These are phyloP conservation scores for Thermophis baileyi DNA, from an alignment of 2,113 vertebrate species.

Conservation along the genomic window DNA sequence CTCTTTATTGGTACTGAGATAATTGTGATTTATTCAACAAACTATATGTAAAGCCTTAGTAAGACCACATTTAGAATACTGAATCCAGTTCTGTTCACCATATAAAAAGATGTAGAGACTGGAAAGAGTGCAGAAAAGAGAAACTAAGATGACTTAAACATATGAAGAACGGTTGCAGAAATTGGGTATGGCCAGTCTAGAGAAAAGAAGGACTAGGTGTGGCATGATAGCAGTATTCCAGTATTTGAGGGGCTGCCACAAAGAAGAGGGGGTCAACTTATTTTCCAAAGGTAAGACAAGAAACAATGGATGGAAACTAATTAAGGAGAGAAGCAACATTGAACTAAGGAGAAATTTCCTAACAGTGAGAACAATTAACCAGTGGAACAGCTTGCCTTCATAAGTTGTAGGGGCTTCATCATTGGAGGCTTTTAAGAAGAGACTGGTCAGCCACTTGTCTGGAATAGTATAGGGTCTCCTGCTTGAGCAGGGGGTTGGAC, in stretches of 20 bases:
- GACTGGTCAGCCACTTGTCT: neutral
- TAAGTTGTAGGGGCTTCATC: neutral
- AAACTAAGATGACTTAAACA: neutral
- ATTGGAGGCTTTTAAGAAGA: neutral
- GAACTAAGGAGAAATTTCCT: neutral
- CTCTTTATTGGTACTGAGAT: neutral
- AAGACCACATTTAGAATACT: neutral
- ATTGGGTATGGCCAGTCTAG: neutral
- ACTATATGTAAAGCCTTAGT: neutral
- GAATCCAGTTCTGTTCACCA: neutral
- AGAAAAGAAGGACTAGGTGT: neutral
- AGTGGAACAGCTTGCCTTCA: neutral
- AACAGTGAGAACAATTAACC: neutral
- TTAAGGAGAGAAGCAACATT: neutral
- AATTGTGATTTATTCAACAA: neutral
- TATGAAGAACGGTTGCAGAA: neutral
- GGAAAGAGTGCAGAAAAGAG: neutral
- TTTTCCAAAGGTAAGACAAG: neutral
- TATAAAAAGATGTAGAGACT: neutral
- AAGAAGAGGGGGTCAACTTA: neutral
- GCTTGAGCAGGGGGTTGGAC: neutral
- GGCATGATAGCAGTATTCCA: neutral
- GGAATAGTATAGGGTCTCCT: neutral
- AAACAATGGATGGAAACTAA: neutral
- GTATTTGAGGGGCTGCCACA: neutral